These are phyloP conservation scores for Ophion ventricosus DNA, from an alignment of 2,888 invertebrate species.

Conservation along the genomic window DNA sequence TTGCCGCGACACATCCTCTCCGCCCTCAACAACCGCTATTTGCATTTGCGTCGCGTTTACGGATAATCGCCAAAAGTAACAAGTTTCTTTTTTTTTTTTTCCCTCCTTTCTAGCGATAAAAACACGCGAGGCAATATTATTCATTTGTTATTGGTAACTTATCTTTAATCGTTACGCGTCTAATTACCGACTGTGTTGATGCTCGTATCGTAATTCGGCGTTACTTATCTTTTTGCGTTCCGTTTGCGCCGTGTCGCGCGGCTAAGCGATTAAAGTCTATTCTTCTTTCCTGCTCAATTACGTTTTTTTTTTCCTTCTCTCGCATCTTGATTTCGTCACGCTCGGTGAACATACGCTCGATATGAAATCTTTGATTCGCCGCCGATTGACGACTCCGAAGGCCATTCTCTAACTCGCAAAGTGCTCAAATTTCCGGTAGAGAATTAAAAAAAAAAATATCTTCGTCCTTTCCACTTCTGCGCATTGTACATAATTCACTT, in stretches of 20 bases:
- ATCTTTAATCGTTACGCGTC: conserved; percentile 7
- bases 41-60: too few species aligned
- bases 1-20: too few species aligned
- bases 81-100: not conserved
- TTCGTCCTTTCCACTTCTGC: not conserved
- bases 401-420: conserved; percentile 19
- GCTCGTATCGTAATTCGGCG: not conserved
- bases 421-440: conserved; percentile 3
- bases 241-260: not conserved
- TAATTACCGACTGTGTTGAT: conserved; percentile 1
- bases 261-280: conserved; percentile 20
- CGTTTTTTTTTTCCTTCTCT: conserved; percentile 21
- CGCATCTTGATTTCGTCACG: conserved; percentile 52
- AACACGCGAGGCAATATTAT: conserved; percentile 12
- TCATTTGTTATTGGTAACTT: conserved; percentile 14
- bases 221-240: not conserved
- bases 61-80: not conserved
- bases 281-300: conserved; percentile 8
- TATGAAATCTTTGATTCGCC: conserved; percentile 52
- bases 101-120: not conserved
- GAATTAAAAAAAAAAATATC: conserved; percentile 13
- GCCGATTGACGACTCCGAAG: conserved; percentile 34
- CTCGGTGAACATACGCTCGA: conserved; percentile 42
- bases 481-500: conserved; percentile 3
- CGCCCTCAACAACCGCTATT: too few species aligned